phyloP scores from a whole-genome alignment of 2,113 vertebrate genomes.

The Mirounga angustirostris region DNA sequence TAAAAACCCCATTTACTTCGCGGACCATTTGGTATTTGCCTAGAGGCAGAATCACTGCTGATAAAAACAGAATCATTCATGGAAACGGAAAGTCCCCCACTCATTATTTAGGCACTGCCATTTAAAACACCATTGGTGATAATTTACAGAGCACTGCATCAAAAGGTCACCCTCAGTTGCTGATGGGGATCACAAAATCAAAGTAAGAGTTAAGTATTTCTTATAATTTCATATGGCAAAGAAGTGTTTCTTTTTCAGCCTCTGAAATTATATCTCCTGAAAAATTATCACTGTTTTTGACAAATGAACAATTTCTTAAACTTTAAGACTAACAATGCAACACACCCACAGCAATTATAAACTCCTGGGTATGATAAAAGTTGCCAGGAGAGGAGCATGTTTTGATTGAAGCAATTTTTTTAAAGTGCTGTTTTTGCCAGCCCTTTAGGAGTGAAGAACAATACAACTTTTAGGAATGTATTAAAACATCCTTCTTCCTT shows the following conservation, averaged over 20 bases:
- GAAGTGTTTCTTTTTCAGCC: background rate
- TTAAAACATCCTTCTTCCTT: background rate
- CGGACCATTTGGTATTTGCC: constrained; percentile 72
- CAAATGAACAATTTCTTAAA: constrained; percentile 37
- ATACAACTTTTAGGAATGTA: constrained; percentile 29
- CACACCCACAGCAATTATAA: background rate
- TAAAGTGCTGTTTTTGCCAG: background rate
- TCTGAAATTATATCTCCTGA: constrained; percentile 39
- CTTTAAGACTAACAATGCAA: background rate
- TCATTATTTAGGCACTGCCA: constrained; percentile 68
- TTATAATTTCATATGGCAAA: constrained; percentile 21
- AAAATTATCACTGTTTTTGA: constrained; percentile 45
- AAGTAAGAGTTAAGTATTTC: background rate
- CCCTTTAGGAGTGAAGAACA: constrained; percentile 29
- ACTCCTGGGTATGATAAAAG: background rate
- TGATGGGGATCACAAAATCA: background rate
- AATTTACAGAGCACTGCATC: constrained; percentile 66
- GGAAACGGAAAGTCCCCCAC: constrained; percentile 69
- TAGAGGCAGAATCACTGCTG: constrained; percentile 46
- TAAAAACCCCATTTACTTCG: constrained; percentile 82
- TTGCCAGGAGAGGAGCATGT: background rate
- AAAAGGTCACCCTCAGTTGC: constrained; percentile 56
- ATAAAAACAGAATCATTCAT: constrained; percentile 42
- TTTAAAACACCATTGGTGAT: constrained; percentile 67
- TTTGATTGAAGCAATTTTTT: constrained; percentile 37